phyloP scores from a whole-genome alignment of 1,140 invertebrate genomes.

The Temnothorax curvispinosus region DNA sequence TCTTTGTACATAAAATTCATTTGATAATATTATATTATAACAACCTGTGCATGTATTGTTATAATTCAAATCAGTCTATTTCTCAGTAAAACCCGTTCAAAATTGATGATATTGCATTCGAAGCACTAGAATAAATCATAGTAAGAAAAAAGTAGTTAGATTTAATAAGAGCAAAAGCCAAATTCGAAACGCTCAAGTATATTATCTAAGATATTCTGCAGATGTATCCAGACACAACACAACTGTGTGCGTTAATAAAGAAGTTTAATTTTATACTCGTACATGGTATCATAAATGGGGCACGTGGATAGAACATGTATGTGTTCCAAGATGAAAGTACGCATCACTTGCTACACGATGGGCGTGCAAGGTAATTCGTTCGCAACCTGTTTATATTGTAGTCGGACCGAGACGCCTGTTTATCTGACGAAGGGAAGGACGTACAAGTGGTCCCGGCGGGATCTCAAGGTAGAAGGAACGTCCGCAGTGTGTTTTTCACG shows the following conservation, averaged over 20 bases:
- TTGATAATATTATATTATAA: background rate
- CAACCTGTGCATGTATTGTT: background rate
- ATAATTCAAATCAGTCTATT: background rate
- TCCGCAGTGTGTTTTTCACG: slow-evolving; percentile 63
- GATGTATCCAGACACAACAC: background rate
- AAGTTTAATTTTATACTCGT: slow-evolving; percentile 5
- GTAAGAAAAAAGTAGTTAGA: background rate
- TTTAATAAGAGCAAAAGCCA: background rate
- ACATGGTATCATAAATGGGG: background rate
- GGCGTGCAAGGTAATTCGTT: slow-evolving; percentile 58
- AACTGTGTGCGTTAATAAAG: background rate
- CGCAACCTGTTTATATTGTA: slow-evolving; percentile 68
- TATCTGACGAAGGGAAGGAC: slow-evolving; percentile 70
- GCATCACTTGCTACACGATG: background rate
- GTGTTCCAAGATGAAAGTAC: slow-evolving; percentile 7
- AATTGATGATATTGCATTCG: background rate
- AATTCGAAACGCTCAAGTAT: background rate
- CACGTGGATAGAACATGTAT: background rate
- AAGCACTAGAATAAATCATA: background rate
- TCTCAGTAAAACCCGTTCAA: background rate
- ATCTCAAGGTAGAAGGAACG: slow-evolving; percentile 35
- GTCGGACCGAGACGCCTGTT: slow-evolving; percentile 66
- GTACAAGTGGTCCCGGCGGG: slow-evolving; percentile 72
- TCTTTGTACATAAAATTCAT: background rate
- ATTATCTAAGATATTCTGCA: background rate